Base-by-base conservation (phyloP, 1,140 invertebrate genomes). In the Drosophila rhopaloa region DNA sequence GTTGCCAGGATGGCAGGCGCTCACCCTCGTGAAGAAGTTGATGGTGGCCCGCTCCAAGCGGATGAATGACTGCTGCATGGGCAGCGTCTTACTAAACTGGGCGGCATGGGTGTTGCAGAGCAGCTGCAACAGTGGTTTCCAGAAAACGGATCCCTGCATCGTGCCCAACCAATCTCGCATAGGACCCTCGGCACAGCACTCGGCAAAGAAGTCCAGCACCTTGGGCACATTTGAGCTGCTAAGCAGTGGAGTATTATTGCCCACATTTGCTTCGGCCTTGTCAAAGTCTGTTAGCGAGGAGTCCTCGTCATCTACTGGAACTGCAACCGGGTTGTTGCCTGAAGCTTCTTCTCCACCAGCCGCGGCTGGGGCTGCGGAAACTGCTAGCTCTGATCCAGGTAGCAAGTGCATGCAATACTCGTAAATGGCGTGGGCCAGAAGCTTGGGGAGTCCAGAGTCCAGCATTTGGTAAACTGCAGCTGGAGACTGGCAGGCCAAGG, bases 161-260 rank as follows among this genome's bases (percentile, higher is more conserved):
- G 94, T 94, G 5, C 97, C 97, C 19, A 98, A 93, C 97, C 97
- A 98, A 91, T 97, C 96, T 61, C 97, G 95, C 93, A 98, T 96
- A 63, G 94, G 93, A 7, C 96, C 95, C 80, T 97, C 96, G 9
- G 95, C 94, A 91, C 96, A 97, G 46, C 97, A 93, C 55, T 96
- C 95, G 0, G 96, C 95, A 71, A 97, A 95, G 93, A 97, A 98
- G 81, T 96, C 95, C 38, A 98, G 94, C 24, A 98, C 94, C 46
- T 94, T 93, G 4, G 95, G 93, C 29, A 94, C 93, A 93, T 91
- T 84, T 10, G 70, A 54, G 16, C 76, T 79, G 13, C 65, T 90
- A 1, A 91, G 51, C 32, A 88, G 44, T 2, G 90, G 79, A 24
- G 40, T n/a, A 14, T 35, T 61, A 7, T 63, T 24, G 10, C 47